Evolutionary conservation across 2,888 invertebrate species (phyloP).

Genomic region (Entomobrya multifasciata): DNA sequence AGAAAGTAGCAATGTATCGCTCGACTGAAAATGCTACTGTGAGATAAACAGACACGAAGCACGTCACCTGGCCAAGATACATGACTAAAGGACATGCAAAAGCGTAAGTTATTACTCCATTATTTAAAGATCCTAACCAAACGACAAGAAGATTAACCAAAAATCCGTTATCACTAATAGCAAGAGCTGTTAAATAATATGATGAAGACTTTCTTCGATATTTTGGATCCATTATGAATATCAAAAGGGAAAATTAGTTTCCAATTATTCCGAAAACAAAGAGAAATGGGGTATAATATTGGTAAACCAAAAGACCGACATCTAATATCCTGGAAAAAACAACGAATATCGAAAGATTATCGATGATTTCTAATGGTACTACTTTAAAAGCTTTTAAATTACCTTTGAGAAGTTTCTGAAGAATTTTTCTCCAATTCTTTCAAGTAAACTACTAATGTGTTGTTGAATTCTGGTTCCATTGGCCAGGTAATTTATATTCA

Average conservation of each 20-base stretch:
- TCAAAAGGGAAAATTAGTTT: constrained; percentile 87
- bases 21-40: constrained; percentile 93
- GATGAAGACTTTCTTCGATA: constrained; percentile 88
- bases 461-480: too few relatives aligned
- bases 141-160: constrained; percentile 86
- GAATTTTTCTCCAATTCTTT: too few relatives aligned
- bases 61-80: constrained; percentile 87
- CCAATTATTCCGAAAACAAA: constrained; percentile 88
- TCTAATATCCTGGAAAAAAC: constrained; percentile 62
- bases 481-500: too few relatives aligned
- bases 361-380: too few relatives aligned
- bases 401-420: too few relatives aligned
- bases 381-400: too few relatives aligned
- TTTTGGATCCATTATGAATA: constrained; percentile 87
- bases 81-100: constrained; percentile 88
- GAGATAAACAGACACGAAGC: constrained; percentile 91
- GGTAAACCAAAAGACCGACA: constrained; percentile 80
- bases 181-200: constrained; percentile 89
- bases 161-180: constrained; percentile 89
- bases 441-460: too few relatives aligned
- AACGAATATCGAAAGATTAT: too few relatives aligned
- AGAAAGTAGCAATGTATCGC: constrained; percentile 90
- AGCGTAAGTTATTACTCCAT: constrained; percentile 68
- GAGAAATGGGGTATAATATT: constrained; percentile 88
- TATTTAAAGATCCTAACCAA: constrained; percentile 85